Evolutionary conservation across 2,888 invertebrate genomes (phyloP).

Genomic region (Rutpela maculata): DNA sequence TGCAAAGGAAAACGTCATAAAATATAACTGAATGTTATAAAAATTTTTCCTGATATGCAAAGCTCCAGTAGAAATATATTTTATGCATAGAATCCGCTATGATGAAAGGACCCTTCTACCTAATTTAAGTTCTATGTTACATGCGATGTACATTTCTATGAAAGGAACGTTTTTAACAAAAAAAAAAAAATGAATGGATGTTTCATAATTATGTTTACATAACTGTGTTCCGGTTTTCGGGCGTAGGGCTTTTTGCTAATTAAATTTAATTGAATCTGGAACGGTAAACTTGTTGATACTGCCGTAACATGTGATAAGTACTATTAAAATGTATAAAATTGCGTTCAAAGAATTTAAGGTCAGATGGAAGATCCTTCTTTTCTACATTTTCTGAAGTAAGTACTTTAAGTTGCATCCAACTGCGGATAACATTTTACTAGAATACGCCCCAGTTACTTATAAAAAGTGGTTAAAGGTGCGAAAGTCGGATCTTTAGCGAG

Average conservation of each 20-base stretch:
- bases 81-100: not conserved
- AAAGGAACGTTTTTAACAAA: not conserved
- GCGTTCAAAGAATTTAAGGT: too few species aligned
- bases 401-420: too few species aligned
- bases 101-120: not conserved
- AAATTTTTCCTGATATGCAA: not conserved
- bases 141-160: conserved; percentile 5
- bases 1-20: not conserved
- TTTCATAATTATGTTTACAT: conserved; percentile 13
- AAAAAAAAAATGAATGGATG: not conserved
- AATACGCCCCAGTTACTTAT: too few species aligned
- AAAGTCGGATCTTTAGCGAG: too few species aligned
- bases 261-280: not conserved
- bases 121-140: conserved; percentile 15
- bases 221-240: not conserved
- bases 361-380: too few species aligned
- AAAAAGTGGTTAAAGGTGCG: too few species aligned
- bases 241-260: not conserved
- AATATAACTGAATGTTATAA: not conserved
- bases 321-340: too few species aligned
- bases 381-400: too few species aligned
- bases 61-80: not conserved
- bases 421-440: too few species aligned
- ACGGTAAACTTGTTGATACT: not conserved
- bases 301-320: too few species aligned